A percentile compares a stretch with the other conserved stretches of the same genome.
Conservation (phyloP, 2,797 vertebrate species). For the Myotis pilosus region DNA sequence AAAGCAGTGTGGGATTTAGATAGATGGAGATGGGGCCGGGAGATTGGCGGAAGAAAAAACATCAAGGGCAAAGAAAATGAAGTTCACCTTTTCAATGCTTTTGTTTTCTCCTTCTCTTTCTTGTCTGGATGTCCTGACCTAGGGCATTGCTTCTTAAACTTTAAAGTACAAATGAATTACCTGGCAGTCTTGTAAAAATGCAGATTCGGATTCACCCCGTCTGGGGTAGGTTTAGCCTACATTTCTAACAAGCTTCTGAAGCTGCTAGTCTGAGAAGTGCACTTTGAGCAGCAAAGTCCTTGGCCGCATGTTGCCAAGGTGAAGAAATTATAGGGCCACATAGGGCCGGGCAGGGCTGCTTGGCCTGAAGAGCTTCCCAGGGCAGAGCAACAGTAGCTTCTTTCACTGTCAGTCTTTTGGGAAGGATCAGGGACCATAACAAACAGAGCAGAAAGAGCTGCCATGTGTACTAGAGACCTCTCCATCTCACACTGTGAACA, state of each 20-base stretch:
- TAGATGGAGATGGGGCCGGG: not conserved
- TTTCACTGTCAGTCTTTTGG: not conserved
- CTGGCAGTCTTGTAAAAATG: constrained; percentile 2
- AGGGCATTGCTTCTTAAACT: constrained; percentile 26
- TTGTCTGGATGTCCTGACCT: not conserved
- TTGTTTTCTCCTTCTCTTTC: not conserved
- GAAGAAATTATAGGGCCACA: not conserved
- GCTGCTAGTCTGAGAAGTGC: not conserved
- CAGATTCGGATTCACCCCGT: not conserved
- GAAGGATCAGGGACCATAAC: not conserved
- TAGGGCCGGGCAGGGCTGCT: not conserved
- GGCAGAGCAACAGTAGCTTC: not conserved
- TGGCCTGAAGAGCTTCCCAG: not conserved
- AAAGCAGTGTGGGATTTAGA: not conserved
- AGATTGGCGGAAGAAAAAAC: not conserved
- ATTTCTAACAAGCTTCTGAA: not conserved
- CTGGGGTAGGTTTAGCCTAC: not conserved
- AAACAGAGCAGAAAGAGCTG: not conserved
- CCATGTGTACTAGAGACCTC: accelerated
- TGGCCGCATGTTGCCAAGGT: not conserved
- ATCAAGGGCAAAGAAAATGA: constrained; percentile 18
- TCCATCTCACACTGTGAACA: not conserved
- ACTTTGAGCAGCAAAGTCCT: not conserved
- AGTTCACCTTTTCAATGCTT: constrained; percentile 41
- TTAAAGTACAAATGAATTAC: constrained; percentile 12